Conservation (phyloP, 2,797 vertebrate species). For the Pseudochirops corinnae region DNA sequence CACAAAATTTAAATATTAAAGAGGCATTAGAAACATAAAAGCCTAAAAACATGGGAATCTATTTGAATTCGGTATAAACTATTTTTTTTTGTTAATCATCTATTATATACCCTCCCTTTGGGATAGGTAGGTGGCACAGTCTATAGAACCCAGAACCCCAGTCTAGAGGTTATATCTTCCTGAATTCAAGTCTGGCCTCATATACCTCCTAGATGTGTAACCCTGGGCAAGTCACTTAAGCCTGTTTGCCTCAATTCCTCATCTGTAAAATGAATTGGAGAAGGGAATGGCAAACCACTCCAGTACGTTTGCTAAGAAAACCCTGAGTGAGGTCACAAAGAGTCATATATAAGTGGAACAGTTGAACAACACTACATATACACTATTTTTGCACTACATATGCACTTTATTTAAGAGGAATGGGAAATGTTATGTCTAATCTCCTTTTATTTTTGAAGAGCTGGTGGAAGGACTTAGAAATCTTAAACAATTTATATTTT, state of each 20-base stretch:
- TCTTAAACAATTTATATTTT: conserved; percentile 18
- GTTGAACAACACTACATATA: neutral
- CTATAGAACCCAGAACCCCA: neutral
- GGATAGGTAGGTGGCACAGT: neutral
- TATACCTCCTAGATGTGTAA: neutral
- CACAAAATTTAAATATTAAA: neutral
- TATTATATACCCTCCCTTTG: neutral
- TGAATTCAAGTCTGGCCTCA: neutral
- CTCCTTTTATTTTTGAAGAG: neutral
- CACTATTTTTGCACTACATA: neutral
- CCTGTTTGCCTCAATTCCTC: neutral
- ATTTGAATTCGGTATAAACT: neutral
- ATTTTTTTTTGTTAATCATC: neutral
- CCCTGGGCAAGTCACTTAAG: neutral
- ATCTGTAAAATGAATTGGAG: neutral
- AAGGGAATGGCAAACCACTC: neutral
- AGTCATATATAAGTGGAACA: neutral
- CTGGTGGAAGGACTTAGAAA: neutral
- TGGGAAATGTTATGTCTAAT: neutral
- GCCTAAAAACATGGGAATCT: neutral
- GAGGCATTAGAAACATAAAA: neutral
- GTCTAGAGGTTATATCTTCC: neutral
- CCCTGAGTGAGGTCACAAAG: neutral
- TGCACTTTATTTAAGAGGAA: conserved; percentile 18
- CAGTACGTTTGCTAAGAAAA: neutral